Base-by-base conservation (phyloP, 2,113 vertebrate genomes). In the Notothenia coriiceps region DNA sequence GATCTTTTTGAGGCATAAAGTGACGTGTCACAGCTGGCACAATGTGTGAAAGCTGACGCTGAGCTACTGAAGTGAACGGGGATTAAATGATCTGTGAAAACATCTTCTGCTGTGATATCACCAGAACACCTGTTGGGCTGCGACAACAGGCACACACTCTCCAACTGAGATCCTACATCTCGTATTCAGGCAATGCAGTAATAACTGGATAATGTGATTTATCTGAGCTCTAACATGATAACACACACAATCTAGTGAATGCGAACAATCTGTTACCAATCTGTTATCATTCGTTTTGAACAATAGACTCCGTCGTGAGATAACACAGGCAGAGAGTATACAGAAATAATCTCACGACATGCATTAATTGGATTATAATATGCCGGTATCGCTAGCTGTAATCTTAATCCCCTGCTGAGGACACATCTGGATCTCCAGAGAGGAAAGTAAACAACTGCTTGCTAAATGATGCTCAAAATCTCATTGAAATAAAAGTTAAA, bases 331-430 rank as follows among this genome's bases (percentile, higher is more conserved):
- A 29, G 47, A 6, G 60, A 55, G 55, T 40, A 29, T 29, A 20
- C 40, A 70, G 52, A 60, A 1, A 57, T 44, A 57, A 83, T 84
- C 5, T 43, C 68, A 59, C 60, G 74, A 47, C 55, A 84, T 84
- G 55, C 73, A 77, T 88, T 90, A 91, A 92, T 87, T 90, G 84
- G 87, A 86, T 93, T 90, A 88, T 78, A 83, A 76, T 79, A 82
- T 52, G 29, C 67, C 64, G 82, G 55, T 64, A 79, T 78, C 74
- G 60, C 66, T 57, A 89, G 43, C 77, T 89, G 56, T 68, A 86
- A 90, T 82, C 81, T 69, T 77, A 88, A 86, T 89, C 82, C 87
- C 84, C 85, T 69, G 63, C 85, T 72, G 86, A 90, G 79, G 54
- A 78, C 69, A 74, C 90, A 91, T 92, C 87, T 85, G 86, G 74